Conservation (phyloP, 2,797 vertebrate species). For the Anas bahamensis region DNA sequence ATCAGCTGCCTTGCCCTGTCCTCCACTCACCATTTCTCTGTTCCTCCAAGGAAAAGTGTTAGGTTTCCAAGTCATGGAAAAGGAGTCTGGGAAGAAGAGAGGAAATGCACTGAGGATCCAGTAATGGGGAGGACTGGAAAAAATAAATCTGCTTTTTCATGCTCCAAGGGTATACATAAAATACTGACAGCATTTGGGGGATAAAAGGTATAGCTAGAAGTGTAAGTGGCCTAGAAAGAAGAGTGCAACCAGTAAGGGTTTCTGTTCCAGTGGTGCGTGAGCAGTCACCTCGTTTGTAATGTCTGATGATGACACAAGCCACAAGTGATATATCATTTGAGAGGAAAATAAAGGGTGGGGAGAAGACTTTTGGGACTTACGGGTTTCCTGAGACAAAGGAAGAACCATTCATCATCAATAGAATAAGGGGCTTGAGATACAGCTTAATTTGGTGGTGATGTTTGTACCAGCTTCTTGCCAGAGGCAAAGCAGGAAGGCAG, state of each 20-base stretch:
- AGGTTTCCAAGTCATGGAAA: neutral
- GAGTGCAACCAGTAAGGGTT: neutral
- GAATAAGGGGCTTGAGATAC: neutral
- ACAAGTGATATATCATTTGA: neutral
- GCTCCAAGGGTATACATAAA: neutral
- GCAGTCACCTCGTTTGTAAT: neutral
- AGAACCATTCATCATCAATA: neutral
- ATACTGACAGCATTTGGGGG: neutral
- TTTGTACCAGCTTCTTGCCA: slow-evolving; percentile 38
- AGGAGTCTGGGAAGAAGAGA: neutral
- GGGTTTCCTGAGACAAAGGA: neutral
- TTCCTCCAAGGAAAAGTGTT: neutral
- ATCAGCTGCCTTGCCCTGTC: neutral
- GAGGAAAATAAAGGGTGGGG: neutral
- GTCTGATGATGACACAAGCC: neutral
- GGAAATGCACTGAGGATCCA: neutral
- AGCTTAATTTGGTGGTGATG: neutral
- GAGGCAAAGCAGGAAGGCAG: slow-evolving; percentile 39
- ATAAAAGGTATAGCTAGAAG: neutral
- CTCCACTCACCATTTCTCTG: neutral
- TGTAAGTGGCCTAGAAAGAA: neutral
- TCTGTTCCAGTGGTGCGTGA: neutral
- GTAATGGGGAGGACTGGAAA: neutral
- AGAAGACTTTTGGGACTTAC: neutral
- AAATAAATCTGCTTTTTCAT: too few relatives aligned